Evolutionary conservation across 2,113 vertebrate species (phyloP).

Genomic region (Nerophis lumbriciformis): DNA sequence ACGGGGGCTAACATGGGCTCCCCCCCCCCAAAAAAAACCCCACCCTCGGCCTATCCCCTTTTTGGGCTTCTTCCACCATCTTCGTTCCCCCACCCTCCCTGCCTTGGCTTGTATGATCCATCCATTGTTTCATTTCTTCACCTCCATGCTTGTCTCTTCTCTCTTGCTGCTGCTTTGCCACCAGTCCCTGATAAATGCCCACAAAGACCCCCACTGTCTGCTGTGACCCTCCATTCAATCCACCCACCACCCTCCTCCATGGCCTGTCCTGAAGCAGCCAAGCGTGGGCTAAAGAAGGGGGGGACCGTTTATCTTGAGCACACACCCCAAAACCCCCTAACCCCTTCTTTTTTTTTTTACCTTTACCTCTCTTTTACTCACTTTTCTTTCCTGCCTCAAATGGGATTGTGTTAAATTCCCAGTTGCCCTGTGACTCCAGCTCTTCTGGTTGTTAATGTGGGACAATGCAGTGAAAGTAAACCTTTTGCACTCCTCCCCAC

Average conservation of each 20-base stretch:
- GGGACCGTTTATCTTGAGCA: slow-evolving; percentile 40
- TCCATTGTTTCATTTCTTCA: slow-evolving; percentile 32
- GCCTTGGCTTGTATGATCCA: slow-evolving; percentile 30
- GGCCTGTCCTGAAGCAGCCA: slow-evolving; percentile 49
- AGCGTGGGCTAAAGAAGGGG: slow-evolving; percentile 47
- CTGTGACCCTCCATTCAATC: slow-evolving; percentile 57
- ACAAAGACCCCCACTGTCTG: slow-evolving; percentile 89
- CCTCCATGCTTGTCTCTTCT: slow-evolving; percentile 69
- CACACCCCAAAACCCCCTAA: slow-evolving; percentile 23
- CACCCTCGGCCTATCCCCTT: slow-evolving; percentile 12
- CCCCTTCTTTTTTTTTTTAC: slow-evolving; percentile 29
- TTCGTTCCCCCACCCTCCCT: slow-evolving; percentile 21
- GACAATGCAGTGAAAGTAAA: slow-evolving; percentile 66
- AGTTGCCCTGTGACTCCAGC: neutral
- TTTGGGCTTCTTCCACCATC: slow-evolving; percentile 9
- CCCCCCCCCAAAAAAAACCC: neutral
- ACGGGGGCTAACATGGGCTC: neutral
- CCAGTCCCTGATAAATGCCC: slow-evolving; percentile 75
- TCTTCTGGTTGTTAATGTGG: slow-evolving; percentile 55
- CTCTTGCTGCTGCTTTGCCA: slow-evolving; percentile 69
- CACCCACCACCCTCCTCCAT: slow-evolving; percentile 26
- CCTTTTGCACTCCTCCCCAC: slow-evolving; percentile 19
- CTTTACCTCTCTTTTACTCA: slow-evolving; percentile 18
- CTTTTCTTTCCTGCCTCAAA: slow-evolving; percentile 3
- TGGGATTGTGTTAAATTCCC: slow-evolving; percentile 17